Base-by-base conservation (phyloP, 2,113 vertebrate species). In the Microtus montanus region DNA sequence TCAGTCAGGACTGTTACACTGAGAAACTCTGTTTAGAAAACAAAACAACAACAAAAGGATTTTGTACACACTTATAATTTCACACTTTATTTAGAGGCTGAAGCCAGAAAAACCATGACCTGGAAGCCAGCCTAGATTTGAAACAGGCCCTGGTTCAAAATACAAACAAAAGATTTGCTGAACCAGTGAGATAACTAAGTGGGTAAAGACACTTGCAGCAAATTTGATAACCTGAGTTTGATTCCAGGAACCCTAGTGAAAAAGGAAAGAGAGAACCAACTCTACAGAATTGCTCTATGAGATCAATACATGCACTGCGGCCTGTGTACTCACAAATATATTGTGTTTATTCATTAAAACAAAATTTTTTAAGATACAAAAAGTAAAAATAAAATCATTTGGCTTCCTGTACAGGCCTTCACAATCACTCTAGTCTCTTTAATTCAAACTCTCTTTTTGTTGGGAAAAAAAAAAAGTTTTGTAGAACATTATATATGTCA, bases 361-460 rank as follows among this genome's bases (percentile, higher is more conserved):
- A 80, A n/a, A 28, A 9, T 33, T 83, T 63, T 83, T 64, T 83
- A 83, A 28, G 78, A 61, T 13, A 54, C 52, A 83, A 61, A 47
- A 87, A 87, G 35, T 54, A 47, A 86, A 68, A 49, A 86, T 49
- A 54, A n/a, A 80, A 73, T 73, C 20, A 92, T 49, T 41, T 91
- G 71, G 71, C 33, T 90, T 93, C 61, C 15, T 93, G 38, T 71
- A 86, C 1, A 70, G 33, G 73, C 13, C 35, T 89, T 92, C 87
- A 93, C 33, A 96, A 24, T 38, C 47, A 87, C 12, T 12, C 30
- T 66, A 7, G 7, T 78, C 90, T 83, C 75, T 89, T 92, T 54
- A 95, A 79, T 15, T 22, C 47, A 84, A 91, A 89, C 38, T 85
- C 70, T 87, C 89, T 86, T 33, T 89, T 30, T 93, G 41, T 9